Conservation (phyloP, 35 echinoderm and acorn worm genomes). For the Anneissia japonica region DNA sequence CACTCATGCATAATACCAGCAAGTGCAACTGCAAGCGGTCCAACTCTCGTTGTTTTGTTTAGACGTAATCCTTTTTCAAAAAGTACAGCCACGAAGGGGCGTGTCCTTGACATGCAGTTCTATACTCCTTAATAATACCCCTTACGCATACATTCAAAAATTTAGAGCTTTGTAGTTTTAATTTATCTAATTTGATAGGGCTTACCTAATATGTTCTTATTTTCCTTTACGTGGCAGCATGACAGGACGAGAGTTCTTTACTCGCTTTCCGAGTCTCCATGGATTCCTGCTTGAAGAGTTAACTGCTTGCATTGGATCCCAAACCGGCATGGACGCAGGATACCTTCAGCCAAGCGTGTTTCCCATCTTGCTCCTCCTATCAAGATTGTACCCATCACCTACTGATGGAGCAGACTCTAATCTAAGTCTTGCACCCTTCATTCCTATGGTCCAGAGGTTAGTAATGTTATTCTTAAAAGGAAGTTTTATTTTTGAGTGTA, state of each 20-base stretch:
- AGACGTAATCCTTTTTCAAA: too few relatives aligned
- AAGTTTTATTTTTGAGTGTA: too few relatives aligned
- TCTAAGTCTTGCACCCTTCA: constrained; percentile 49
- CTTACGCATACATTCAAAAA: too few relatives aligned
- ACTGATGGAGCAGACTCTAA: constrained; percentile 47
- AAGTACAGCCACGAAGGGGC: too few relatives aligned
- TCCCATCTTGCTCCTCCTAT: constrained; percentile 67
- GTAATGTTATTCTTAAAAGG: background rate
- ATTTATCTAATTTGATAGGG: too few relatives aligned
- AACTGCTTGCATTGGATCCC: constrained; percentile 10
- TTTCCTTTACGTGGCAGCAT: constrained; percentile 39
- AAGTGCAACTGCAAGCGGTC: too few relatives aligned
- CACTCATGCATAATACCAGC: too few relatives aligned
- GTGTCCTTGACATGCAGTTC: too few relatives aligned
- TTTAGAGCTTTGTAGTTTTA: too few relatives aligned
- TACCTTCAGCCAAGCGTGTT: constrained; percentile 84
- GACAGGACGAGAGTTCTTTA: constrained; percentile 92
- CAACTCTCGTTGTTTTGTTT: too few relatives aligned
- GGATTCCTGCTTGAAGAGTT: constrained; percentile 67
- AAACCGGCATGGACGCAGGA: background rate
- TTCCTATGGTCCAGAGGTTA: constrained; percentile 70
- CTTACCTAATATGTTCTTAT: too few relatives aligned
- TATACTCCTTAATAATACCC: too few relatives aligned
- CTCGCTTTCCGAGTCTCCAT: constrained; percentile 73
- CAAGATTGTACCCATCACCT: constrained; percentile 72